Percentiles rank a stretch among this genome's conserved stretches.
phyloP scores from a whole-genome alignment of 2,797 vertebrate genomes.

The Pipistrellus nathusii region DNA sequence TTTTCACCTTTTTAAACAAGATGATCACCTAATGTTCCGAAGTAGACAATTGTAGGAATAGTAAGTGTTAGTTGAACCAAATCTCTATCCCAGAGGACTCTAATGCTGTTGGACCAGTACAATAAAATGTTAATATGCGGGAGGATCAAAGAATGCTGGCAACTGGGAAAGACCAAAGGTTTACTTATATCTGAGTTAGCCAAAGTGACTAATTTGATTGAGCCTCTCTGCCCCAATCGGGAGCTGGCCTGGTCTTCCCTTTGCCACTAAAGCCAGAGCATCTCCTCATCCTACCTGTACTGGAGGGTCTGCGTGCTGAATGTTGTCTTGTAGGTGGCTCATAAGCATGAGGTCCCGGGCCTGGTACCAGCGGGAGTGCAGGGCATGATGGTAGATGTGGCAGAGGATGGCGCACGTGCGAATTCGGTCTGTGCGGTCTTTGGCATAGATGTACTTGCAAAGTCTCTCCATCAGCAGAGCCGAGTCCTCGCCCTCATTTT shows the following conservation, averaged over 20 bases:
- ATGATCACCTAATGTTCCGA: neutral
- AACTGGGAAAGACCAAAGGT: neutral
- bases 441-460: slow-evolving; percentile 95
- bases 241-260: neutral
- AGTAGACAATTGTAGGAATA: neutral
- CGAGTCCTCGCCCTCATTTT: slow-evolving; percentile 94
- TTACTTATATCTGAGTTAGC: neutral
- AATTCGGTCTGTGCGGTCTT: slow-evolving; percentile 95
- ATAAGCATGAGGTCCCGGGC: slow-evolving; percentile 97
- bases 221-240: neutral
- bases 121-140: neutral
- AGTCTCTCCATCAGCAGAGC: slow-evolving; percentile 94
- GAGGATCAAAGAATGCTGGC: neutral
- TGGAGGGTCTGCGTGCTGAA: slow-evolving; percentile 95
- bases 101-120: neutral
- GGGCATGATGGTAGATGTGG: slow-evolving; percentile 96
- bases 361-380: slow-evolving; percentile 96
- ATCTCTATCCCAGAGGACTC: neutral
- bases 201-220: neutral
- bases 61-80: neutral
- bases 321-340: slow-evolving; percentile 97
- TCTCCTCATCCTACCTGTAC: slow-evolving; percentile 91
- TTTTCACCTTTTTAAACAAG: neutral
- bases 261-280: neutral
- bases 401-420: slow-evolving; percentile 96